These are phyloP conservation scores for Listronotus oregonensis DNA, from an alignment of 1,140 invertebrate species.

Conservation along the genomic window DNA sequence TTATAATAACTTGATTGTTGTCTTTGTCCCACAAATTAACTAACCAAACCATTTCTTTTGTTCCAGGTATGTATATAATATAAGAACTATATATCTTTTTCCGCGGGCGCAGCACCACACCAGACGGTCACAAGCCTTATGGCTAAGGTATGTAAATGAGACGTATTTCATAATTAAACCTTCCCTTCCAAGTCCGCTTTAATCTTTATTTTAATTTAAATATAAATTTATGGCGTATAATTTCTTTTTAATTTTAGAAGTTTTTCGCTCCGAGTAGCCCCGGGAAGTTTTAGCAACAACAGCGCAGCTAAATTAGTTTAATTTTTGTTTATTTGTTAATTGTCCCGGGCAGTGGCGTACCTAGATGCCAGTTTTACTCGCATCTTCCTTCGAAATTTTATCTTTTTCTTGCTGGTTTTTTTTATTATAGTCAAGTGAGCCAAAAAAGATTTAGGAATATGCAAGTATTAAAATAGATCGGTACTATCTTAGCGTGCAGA, in stretches of 20 bases:
- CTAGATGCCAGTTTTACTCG: no score
- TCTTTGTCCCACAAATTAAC: background rate
- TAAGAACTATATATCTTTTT: conserved; percentile 11
- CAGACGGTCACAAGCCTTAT: background rate
- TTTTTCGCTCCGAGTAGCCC: background rate
- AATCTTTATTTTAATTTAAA: conserved; percentile 22
- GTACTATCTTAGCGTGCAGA: no score
- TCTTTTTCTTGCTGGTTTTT: no score
- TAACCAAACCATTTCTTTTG: background rate
- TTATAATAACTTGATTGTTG: no score
- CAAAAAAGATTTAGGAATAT: no score
- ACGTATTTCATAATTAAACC: conserved; percentile 7
- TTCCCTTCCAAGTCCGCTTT: background rate
- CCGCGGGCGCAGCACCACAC: conserved; percentile 1
- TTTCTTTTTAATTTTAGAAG: conserved; percentile 16
- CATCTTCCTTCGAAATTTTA: no score
- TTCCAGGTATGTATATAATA: conserved; percentile 10
- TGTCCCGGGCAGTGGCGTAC: background rate
- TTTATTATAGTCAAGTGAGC: no score
- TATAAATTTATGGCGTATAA: conserved; percentile 19
- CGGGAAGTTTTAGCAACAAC: background rate
- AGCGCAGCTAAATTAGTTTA: background rate
- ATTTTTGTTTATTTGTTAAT: conserved; percentile 1
- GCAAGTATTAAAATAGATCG: no score
- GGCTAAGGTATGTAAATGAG: conserved; percentile 8